These are phyloP conservation scores for Mungos mungo DNA, from an alignment of 2,113 vertebrate species.

Conservation along the genomic window DNA sequence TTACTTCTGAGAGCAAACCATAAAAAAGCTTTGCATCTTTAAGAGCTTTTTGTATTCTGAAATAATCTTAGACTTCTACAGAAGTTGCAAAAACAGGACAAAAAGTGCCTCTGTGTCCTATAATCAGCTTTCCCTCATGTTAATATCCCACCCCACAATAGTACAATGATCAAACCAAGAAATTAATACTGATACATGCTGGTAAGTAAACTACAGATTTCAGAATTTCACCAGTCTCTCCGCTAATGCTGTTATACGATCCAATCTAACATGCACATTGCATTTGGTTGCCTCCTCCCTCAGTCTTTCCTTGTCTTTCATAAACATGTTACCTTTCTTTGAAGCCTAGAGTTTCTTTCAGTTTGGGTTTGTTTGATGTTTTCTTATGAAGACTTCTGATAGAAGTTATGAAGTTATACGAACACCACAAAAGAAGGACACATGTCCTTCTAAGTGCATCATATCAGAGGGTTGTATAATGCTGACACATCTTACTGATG, in stretches of 20 bases:
- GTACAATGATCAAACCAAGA: neutral
- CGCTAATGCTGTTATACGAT: neutral
- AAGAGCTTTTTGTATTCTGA: neutral
- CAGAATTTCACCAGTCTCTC: neutral
- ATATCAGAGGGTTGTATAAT: neutral
- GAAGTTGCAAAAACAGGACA: neutral
- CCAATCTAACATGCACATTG: neutral
- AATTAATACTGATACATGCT: neutral
- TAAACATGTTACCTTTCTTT: neutral
- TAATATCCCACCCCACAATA: neutral
- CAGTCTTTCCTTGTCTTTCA: neutral
- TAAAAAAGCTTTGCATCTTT: neutral
- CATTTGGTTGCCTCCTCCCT: neutral
- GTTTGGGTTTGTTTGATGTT: neutral
- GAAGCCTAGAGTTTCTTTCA: neutral
- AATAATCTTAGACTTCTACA: neutral
- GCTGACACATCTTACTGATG: neutral
- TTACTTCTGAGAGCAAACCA: neutral
- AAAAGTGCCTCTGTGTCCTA: neutral
- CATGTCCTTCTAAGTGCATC: neutral
- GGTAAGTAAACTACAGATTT: neutral
- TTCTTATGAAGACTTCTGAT: neutral
- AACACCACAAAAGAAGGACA: neutral
- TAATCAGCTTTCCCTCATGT: neutral
- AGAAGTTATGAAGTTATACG: neutral